Percentiles rank a stretch among this genome's conserved stretches.
phyloP scores from a whole-genome alignment of 1,140 invertebrate genomes.

The Scylla paramamosain region DNA sequence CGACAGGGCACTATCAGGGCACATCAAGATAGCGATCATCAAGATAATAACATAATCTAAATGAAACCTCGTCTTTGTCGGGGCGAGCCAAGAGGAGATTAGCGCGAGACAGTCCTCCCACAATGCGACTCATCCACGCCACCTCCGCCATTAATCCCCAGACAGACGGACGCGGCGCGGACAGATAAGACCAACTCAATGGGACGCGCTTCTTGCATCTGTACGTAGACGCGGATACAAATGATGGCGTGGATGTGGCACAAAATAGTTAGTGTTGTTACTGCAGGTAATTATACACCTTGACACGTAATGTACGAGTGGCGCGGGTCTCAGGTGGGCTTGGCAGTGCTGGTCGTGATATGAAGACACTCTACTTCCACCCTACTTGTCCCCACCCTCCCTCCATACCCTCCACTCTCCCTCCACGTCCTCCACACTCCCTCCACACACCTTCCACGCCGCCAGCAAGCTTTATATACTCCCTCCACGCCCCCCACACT shows the following conservation, averaged over 20 bases:
- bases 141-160: background rate
- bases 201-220: background rate
- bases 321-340: background rate
- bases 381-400: background rate
- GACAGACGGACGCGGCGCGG: background rate
- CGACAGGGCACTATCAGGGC: background rate
- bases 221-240: slow-evolving; percentile 23
- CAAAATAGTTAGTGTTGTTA: slow-evolving; percentile 45
- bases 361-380: background rate
- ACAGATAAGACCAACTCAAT: background rate
- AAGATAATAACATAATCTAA: background rate
- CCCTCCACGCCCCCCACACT: too few relatives aligned
- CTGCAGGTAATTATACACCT: background rate
- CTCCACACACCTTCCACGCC: background rate
- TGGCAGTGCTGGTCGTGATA: background rate
- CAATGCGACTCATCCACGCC: background rate
- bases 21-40: background rate
- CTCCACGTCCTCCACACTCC: too few relatives aligned
- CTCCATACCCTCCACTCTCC: too few relatives aligned
- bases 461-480: too few relatives aligned
- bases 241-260: slow-evolving; percentile 35
- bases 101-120: background rate
- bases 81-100: background rate
- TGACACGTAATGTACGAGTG: slow-evolving; percentile 29
- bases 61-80: background rate